Evolutionary conservation across 2,888 invertebrate species (phyloP).

Genomic region (Bombylius major): DNA sequence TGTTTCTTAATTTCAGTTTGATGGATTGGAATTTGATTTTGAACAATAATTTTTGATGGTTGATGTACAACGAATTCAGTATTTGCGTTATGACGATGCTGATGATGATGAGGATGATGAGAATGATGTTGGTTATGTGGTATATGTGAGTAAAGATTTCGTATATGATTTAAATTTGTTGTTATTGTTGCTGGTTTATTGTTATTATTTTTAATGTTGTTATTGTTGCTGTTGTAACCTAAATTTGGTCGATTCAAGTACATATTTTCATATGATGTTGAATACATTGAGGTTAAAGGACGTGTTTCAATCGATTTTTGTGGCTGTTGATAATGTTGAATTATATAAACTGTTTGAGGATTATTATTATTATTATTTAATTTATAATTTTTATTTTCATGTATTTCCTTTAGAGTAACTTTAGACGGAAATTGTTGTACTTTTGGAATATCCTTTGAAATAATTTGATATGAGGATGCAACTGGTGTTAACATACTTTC

Average conservation of each 20-base stretch:
- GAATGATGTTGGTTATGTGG: too few relatives aligned
- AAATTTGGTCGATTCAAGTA: not conserved
- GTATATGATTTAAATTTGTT: not conserved
- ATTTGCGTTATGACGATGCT: not conserved
- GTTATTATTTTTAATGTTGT: not conserved
- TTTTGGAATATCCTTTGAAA: not conserved
- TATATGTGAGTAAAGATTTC: not conserved
- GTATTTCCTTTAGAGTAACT: not conserved
- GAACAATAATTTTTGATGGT: conserved; percentile 22
- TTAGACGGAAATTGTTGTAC: not conserved
- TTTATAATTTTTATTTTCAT: not conserved
- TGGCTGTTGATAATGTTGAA: not conserved
- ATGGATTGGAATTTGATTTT: conserved; percentile 18
- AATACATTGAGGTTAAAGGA: not conserved
- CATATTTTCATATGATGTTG: not conserved
- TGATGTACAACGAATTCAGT: not conserved
- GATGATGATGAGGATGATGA: not conserved
- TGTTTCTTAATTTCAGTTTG: not conserved
- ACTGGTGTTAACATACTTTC: not conserved
- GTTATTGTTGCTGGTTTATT: not conserved
- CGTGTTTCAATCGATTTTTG: not conserved
- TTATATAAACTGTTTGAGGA: not conserved
- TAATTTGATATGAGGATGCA: not conserved
- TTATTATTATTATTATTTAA: not conserved
- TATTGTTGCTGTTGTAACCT: not conserved